Conservation (phyloP, 2,113 vertebrate genomes). For the Salvator merianae region DNA sequence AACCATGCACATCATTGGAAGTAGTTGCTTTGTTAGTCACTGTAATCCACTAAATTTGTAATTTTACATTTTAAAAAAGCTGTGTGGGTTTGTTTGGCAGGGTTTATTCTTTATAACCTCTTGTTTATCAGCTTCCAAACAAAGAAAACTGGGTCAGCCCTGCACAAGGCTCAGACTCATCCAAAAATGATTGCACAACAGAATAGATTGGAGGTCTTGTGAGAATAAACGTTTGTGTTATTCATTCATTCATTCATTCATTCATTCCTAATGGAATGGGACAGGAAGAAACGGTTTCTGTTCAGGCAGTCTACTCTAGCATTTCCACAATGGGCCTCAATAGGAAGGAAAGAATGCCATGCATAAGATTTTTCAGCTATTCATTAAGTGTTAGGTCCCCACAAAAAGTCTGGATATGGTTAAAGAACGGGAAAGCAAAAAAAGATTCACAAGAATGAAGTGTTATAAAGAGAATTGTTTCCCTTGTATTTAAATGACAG, state of each 20-base stretch:
- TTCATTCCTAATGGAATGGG: conserved; percentile 46
- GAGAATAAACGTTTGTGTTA: conserved; percentile 41
- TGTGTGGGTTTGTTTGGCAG: conserved; percentile 37
- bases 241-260: conserved; percentile 40
- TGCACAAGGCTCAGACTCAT: conserved; percentile 50
- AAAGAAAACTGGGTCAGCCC: conserved; percentile 41
- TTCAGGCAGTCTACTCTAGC: conserved; percentile 28
- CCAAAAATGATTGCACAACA: conserved; percentile 37
- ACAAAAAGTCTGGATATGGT: conserved; percentile 23
- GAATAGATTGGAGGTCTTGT: conserved; percentile 42
- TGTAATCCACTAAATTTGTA: conserved; percentile 50
- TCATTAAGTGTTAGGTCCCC: conserved; percentile 34
- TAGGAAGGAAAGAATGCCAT: conserved; percentile 4
- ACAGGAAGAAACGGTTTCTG: conserved; percentile 54
- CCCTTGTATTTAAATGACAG: conserved; percentile 13
- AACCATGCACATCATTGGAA: conserved; percentile 39
- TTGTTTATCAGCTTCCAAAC: conserved; percentile 42
- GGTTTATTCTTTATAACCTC: conserved; percentile 49
- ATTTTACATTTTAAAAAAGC: conserved; percentile 54
- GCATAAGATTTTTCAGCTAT: conserved; percentile 29
- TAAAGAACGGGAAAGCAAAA: conserved; percentile 19
- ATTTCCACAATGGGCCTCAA: conserved; percentile 29
- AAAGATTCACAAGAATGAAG: conserved; percentile 4
- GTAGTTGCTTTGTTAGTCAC: conserved; percentile 34
- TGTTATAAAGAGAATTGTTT: conserved; percentile 15